phyloP scores from a whole-genome alignment of 2,888 invertebrate genomes.

The Xestia rhomboidea region DNA sequence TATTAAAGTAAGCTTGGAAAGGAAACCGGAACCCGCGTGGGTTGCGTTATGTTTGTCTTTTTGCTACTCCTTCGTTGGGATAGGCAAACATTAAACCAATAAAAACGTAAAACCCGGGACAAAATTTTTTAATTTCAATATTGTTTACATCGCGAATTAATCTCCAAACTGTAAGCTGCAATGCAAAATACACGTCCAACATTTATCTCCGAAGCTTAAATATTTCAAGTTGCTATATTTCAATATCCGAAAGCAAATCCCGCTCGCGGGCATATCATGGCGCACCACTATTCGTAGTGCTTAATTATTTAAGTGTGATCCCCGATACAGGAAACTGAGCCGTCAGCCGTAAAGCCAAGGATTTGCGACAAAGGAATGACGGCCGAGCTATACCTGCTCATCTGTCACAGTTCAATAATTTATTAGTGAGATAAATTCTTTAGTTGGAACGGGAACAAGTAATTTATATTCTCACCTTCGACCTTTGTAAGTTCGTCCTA shows the following conservation, averaged over 20 bases:
- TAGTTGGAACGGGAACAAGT: constrained; percentile 20
- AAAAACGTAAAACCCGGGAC: background rate
- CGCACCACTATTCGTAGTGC: constrained; percentile 59
- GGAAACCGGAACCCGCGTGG: constrained; percentile 7
- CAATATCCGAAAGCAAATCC: constrained; percentile 43
- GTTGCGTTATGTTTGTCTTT: constrained; percentile 18
- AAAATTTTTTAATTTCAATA: background rate
- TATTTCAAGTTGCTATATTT: constrained; percentile 49
- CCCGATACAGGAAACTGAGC: constrained; percentile 59
- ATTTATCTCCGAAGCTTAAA: constrained; percentile 35
- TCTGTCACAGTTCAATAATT: constrained; percentile 66
- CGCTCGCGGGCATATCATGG: constrained; percentile 30
- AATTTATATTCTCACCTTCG: constrained; percentile 21
- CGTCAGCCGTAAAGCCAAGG: constrained; percentile 55
- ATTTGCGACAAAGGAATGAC: constrained; percentile 59
- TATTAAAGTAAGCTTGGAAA: constrained; percentile 21
- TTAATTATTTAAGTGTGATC: constrained; percentile 70
- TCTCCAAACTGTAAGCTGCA: background rate
- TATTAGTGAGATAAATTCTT: constrained; percentile 60
- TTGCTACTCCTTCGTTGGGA: background rate
- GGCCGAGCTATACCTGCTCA: constrained; percentile 52
- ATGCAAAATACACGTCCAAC: constrained; percentile 19
- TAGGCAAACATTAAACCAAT: background rate
- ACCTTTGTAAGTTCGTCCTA: background rate
- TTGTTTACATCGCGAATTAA: background rate